Evolutionary conservation across 2,113 vertebrate genomes (phyloP).

Genomic region (Sinocyclocheilus grahami): DNA sequence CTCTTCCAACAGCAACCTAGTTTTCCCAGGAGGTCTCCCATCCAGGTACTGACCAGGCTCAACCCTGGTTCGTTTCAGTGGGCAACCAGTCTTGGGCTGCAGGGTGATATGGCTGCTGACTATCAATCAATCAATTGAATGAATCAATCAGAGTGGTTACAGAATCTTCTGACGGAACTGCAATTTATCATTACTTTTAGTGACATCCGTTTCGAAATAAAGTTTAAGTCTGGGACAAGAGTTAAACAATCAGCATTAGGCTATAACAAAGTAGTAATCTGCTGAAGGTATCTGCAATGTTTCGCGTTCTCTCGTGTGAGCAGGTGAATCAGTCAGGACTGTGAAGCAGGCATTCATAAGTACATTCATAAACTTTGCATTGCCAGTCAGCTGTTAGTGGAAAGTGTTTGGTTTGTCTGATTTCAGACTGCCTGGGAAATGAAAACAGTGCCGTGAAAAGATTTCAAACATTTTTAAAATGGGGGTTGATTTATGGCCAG

Average conservation of each 20-base stretch:
- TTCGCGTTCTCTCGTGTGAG: not conserved
- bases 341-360: not conserved
- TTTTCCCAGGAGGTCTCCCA: too few species aligned
- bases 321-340: not conserved
- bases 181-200: not conserved
- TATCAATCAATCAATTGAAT: not conserved
- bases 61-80: too few species aligned
- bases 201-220: not conserved
- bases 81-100: too few species aligned
- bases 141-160: not conserved
- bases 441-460: constrained; percentile 49
- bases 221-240: not conserved
- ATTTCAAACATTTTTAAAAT: constrained; percentile 51
- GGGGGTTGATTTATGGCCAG: constrained; percentile 55
- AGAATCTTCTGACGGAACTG: not conserved
- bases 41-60: too few species aligned
- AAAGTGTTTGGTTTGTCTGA: constrained; percentile 6
- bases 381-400: constrained; percentile 40
- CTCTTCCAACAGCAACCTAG: too few species aligned
- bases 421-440: constrained; percentile 38
- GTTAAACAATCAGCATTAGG: not conserved
- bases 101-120: too few species aligned
- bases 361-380: constrained; percentile 17
- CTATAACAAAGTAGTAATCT: not conserved
- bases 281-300: not conserved